Evolutionary conservation across 2,888 invertebrate species (phyloP), one percentile per base, ranked within the genome.

Genomic region (Teleogryllus oceanicus): DNA sequence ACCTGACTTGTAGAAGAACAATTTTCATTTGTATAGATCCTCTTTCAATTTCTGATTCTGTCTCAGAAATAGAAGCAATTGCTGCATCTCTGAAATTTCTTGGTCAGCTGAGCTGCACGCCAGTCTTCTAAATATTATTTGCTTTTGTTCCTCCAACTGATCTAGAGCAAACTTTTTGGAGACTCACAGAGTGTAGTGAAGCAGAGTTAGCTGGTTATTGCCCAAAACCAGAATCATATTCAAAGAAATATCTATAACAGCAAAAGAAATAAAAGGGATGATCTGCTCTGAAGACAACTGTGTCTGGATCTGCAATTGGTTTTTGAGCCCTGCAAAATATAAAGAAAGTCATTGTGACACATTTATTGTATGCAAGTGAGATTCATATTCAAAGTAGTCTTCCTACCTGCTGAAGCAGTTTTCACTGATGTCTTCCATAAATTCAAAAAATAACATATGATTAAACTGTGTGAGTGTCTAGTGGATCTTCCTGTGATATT

Each of bases 251-350:
- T 62, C 62, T n/a, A 62, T 13, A 13, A 62, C 62, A n/a, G n/a
- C 62, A 62, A 62, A 62, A 13, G n/a, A 62, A 62, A 18, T n/a
- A n/a, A n/a, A n/a, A n/a, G n/a, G 62, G n/a, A 62, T 62, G 62
- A n/a, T 62, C 62, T 62, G 62, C 62, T 62, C 62, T 13, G 62
- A 62, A 62, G 62, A 62, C 62, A 62, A 62, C 62, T 62, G 62
- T 62, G 62, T 62, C 62, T 1, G n/a, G 62, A 18, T 62, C 62
- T 62, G n/a, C n/a, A 18, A 18, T n/a, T 62, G 62, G 62, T 62
- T 62, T 62, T 62, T 62, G 8, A 18, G 13, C n/a, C 62, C 62
- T 62, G 62, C 13, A n/a, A 13, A 62, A 62, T 16, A 18, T 62
- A n/a, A 62, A 18, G 16, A 1, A 62, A 62, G 13, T 62, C 16